Evolutionary conservation across 2,888 invertebrate species (phyloP).

Genomic region (Notocelia uddmanniana): DNA sequence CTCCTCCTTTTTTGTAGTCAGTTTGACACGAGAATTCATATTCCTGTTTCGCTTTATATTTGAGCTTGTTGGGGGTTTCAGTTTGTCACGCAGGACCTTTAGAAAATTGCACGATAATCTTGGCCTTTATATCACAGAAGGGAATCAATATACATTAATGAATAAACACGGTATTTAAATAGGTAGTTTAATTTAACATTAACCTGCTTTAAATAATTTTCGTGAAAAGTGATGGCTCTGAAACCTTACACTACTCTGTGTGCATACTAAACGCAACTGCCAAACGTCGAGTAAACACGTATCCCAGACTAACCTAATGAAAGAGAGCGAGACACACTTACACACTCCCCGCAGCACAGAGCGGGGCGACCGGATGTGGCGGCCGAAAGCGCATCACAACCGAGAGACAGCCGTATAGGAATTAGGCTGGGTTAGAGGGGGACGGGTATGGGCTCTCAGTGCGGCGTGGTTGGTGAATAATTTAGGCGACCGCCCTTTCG

Average conservation of each 20-base stretch:
- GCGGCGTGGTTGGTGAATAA: conserved; percentile 77
- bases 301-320: conserved; percentile 83
- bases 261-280: conserved; percentile 73
- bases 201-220: neutral
- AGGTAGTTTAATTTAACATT: too few species aligned
- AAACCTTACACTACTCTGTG: conserved; percentile 57
- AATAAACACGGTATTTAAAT: too few species aligned
- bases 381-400: conserved; percentile 81
- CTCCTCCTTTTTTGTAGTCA: too few species aligned
- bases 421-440: conserved; percentile 52
- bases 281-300: conserved; percentile 81
- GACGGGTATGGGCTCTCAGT: conserved; percentile 72
- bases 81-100: too few species aligned
- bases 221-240: conserved; percentile 30
- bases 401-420: conserved; percentile 56
- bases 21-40: too few species aligned
- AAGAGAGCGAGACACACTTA: conserved; percentile 70
- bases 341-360: conserved; percentile 50
- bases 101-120: too few species aligned
- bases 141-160: too few species aligned
- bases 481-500: conserved; percentile 82
- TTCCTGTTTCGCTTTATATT: too few species aligned
- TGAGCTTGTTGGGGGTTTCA: too few species aligned
- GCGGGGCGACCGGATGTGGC: conserved; percentile 72
- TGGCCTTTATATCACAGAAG: too few species aligned